Conservation (phyloP, 2,888 invertebrate genomes). For the Lamellibrachia satsuma region DNA sequence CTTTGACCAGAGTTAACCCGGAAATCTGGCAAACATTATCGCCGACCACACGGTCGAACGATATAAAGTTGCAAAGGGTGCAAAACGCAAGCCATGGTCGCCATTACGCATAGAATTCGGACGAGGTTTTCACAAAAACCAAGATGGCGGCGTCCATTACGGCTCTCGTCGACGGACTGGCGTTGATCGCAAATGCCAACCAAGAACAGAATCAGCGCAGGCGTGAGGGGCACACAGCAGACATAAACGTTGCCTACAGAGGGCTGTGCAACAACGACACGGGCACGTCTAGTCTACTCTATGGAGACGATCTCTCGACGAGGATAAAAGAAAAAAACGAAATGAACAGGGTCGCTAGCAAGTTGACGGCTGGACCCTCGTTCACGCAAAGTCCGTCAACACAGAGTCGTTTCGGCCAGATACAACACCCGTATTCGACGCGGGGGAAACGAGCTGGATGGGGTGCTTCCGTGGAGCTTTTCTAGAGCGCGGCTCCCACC, state of each 20-base stretch:
- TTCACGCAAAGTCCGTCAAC: not conserved
- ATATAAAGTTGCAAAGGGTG: not conserved
- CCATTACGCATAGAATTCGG: not conserved
- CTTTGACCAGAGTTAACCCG: not conserved
- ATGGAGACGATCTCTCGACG: not conserved
- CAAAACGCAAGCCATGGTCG: not conserved
- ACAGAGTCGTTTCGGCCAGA: not conserved
- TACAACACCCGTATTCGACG: not conserved
- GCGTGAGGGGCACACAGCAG: not conserved
- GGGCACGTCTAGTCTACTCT: not conserved
- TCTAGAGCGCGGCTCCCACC: not conserved
- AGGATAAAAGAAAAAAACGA: not conserved
- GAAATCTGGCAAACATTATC: not conserved
- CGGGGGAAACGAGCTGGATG: not conserved
- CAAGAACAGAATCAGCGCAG: not conserved
- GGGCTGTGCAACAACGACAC: not conserved
- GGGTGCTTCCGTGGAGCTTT: not conserved
- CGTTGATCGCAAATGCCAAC: not conserved
- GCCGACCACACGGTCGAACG: not conserved
- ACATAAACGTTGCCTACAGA: not conserved
- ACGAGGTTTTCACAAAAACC: not conserved
- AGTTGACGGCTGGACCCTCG: not conserved
- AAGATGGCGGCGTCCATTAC: not conserved
- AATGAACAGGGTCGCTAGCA: not conserved
- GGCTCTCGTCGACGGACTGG: not conserved